phyloP scores from a whole-genome alignment of 2,888 invertebrate species.

The Actias luna region DNA sequence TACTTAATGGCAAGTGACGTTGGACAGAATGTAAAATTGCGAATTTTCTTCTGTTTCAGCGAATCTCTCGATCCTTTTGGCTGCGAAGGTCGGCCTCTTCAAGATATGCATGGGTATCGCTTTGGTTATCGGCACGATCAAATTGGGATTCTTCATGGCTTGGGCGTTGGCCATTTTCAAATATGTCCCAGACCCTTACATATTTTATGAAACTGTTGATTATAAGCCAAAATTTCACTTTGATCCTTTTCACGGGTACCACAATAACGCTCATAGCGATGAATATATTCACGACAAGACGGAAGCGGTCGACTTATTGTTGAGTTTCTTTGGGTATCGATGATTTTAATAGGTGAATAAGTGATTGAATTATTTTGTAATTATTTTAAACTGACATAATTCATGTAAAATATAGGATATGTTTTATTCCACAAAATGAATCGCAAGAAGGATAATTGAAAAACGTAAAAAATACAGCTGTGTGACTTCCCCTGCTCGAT shows the following conservation, averaged over 20 bases:
- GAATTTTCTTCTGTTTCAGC: constrained; percentile 67
- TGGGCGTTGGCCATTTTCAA: constrained; percentile 62
- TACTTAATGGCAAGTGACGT: no score
- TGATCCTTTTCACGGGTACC: constrained; percentile 26
- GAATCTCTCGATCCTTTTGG: constrained; percentile 60
- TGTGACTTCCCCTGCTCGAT: no score
- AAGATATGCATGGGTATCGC: constrained; percentile 65
- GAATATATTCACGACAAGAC: constrained; percentile 25
- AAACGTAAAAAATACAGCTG: no score
- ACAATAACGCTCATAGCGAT: not conserved
- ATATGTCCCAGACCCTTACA: constrained; percentile 60
- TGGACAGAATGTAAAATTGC: not conserved
- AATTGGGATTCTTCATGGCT: constrained; percentile 60
- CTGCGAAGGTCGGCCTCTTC: constrained; percentile 64
- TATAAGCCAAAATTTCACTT: constrained; percentile 25
- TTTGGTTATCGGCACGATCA: constrained; percentile 52
- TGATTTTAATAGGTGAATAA: not conserved
- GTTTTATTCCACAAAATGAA: no score
- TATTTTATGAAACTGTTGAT: constrained; percentile 38
- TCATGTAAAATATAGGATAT: no score
- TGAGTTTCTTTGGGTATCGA: constrained; percentile 19
- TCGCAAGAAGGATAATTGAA: no score
- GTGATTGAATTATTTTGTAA: not conserved
- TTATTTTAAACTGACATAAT: not conserved
- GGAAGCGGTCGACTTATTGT: not conserved